Conservation (phyloP, 2,113 vertebrate species). For the human (Homo sapiens) region DNA sequence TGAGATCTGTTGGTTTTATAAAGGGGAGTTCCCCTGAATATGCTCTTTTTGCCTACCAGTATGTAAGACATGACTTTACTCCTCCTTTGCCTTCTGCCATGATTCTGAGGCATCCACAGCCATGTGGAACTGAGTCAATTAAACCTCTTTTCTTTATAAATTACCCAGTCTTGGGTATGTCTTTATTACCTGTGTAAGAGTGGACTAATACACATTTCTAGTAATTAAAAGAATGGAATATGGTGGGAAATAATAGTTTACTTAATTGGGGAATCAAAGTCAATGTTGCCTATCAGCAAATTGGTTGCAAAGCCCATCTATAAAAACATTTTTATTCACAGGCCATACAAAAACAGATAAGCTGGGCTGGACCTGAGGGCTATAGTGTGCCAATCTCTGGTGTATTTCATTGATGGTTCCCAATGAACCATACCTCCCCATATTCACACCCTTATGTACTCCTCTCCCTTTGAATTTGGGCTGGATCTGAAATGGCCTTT, state of each 20-base stretch:
- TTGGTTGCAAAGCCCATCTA: not conserved
- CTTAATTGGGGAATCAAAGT: not conserved
- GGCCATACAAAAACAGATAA: not conserved
- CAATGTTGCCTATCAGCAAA: not conserved
- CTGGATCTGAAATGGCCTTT: not conserved
- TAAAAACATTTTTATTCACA: not conserved
- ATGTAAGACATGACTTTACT: no score
- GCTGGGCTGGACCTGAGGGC: not conserved
- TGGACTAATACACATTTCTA: not conserved
- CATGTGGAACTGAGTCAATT: no score
- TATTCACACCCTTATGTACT: not conserved
- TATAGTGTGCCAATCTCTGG: not conserved
- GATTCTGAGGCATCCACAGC: no score
- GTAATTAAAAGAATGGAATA: not conserved
- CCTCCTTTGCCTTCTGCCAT: no score
- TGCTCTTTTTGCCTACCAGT: no score
- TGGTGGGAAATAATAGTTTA: not conserved
- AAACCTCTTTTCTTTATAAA: no score
- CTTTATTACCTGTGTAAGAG: no score
- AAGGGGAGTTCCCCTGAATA: no score
- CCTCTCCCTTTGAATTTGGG: not conserved
- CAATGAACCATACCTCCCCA: not conserved
- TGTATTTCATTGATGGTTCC: not conserved
- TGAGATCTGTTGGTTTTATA: no score
- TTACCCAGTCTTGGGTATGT: no score